These are phyloP conservation scores for Gallinago nigripennis DNA, from an alignment of 2,797 vertebrate species.

Conservation along the genomic window DNA sequence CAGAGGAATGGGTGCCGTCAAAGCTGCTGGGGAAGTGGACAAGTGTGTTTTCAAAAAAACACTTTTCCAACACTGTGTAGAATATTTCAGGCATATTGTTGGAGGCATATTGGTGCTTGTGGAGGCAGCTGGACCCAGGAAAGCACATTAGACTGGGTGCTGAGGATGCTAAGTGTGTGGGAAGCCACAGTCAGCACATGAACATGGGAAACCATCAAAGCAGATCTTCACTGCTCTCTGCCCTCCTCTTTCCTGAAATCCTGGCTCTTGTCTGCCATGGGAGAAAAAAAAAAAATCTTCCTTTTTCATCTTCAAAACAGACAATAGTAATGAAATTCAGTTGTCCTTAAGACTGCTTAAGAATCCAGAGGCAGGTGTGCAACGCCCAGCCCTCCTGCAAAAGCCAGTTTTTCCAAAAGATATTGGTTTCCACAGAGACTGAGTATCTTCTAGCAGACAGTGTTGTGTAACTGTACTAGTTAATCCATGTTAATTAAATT, in stretches of 20 bases:
- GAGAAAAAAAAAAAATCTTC: not conserved
- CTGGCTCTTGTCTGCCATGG: not conserved
- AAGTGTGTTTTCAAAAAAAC: not conserved
- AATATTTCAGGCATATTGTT: not conserved
- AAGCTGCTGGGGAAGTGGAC: not conserved
- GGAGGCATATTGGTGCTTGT: not conserved
- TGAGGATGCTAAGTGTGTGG: not conserved
- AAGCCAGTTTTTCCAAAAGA: not conserved
- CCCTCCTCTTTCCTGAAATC: not conserved
- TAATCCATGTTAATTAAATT: constrained; percentile 15
- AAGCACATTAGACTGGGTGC: not conserved
- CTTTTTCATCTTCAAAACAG: not conserved
- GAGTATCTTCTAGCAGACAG: not conserved
- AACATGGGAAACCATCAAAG: not conserved
- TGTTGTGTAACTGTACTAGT: not conserved
- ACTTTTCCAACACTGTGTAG: not conserved
- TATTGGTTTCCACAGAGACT: not conserved
- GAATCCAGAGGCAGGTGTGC: not conserved
- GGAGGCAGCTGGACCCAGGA: not conserved
- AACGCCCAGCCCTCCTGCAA: not conserved
- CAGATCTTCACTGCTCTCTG: not conserved
- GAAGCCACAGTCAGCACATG: not conserved
- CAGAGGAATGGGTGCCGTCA: not conserved
- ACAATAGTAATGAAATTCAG: not conserved
- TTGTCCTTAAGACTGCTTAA: not conserved